Evolutionary conservation across 2,888 invertebrate species (phyloP), one percentile per base, ranked within the genome.

Genomic region (Phlogophora meticulosa): DNA sequence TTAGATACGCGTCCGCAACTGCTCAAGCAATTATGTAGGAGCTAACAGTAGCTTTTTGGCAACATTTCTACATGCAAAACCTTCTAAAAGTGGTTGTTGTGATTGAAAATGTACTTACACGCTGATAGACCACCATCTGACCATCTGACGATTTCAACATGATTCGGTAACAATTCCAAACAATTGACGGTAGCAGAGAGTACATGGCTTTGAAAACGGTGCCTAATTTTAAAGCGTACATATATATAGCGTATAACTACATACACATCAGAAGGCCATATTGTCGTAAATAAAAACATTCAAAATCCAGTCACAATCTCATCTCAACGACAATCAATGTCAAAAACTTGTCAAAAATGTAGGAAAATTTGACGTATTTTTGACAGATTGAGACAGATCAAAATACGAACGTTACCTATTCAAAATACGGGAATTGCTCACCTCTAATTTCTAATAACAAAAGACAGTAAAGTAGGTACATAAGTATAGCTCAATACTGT

Each of bases 1-100:
- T 82, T 82, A 79, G 83, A 49, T 59, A 81, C 83, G 82, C 75
- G 64, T 72, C 57, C 36, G 75, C 60, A 73, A 77, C 38, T 64
- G 66, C 40, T 45, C 7, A 49, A 11, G 51, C 70, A 74, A 77
- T 82, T 81, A 81, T 38, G 49, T 68, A 68, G 83, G 49, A 83
- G 83, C 79, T 70, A 17, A 77, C 83, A 71, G 83, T 73, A 81
- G 82, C 78, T 63, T 66, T 45, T 51, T 49, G 52, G 36, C 36
- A 58, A 49, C 36, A 53, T 65, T 67, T 63, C 24, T 58, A 72
- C 73, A 82, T 80, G 82, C 77, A 61, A 73, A 73, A 62, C 38
- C 46, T 73, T 63, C 38, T 7, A 15, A 28, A 42, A 59, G 20
- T 59, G 46, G 38, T 48, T 59, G 32, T 52, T 72, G 38, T 43